Percentiles rank a stretch among this genome's conserved stretches.
Evolutionary conservation across 2,888 invertebrate genomes (phyloP).

Genomic region (Parthenolecanium corni): DNA sequence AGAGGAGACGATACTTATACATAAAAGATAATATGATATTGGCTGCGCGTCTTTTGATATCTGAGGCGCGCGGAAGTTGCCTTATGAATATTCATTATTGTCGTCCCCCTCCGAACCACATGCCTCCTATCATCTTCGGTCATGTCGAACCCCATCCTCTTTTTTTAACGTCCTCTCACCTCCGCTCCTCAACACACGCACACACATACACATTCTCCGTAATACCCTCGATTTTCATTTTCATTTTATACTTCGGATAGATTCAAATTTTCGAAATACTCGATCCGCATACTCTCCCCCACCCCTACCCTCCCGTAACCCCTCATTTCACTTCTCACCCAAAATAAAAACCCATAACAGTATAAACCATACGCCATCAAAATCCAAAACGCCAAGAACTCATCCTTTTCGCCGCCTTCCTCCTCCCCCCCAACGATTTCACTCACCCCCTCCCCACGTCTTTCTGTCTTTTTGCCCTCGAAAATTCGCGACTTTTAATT

Average conservation of each 20-base stretch:
- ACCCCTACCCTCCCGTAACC: neutral
- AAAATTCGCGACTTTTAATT: constrained; percentile 29
- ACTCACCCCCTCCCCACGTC: neutral
- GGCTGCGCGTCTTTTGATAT: constrained; percentile 29
- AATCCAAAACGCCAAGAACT: too few species aligned
- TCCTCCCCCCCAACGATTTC: neutral
- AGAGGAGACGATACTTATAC: constrained; percentile 26
- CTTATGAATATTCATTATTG: constrained; percentile 32
- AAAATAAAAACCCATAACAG: constrained; percentile 1
- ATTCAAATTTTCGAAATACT: constrained; percentile 29
- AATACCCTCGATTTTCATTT: constrained; percentile 17
- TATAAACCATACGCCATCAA: constrained; percentile 21
- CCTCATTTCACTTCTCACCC: neutral
- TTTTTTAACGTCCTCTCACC: neutral
- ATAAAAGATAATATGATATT: constrained; percentile 31
- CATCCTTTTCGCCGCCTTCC: too few species aligned
- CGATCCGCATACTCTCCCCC: constrained; percentile 11
- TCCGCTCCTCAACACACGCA: neutral
- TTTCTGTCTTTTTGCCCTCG: neutral
- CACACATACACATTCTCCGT: constrained; percentile 5
- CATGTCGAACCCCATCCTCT: too few species aligned
- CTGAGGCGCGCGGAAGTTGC: constrained; percentile 19
- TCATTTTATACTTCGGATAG: constrained; percentile 27
- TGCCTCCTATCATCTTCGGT: too few species aligned
- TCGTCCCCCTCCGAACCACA: constrained; percentile 24